Conservation (phyloP, 37 sponge, comb jelly and placozoan genomes). For the Beroe forskalii region DNA sequence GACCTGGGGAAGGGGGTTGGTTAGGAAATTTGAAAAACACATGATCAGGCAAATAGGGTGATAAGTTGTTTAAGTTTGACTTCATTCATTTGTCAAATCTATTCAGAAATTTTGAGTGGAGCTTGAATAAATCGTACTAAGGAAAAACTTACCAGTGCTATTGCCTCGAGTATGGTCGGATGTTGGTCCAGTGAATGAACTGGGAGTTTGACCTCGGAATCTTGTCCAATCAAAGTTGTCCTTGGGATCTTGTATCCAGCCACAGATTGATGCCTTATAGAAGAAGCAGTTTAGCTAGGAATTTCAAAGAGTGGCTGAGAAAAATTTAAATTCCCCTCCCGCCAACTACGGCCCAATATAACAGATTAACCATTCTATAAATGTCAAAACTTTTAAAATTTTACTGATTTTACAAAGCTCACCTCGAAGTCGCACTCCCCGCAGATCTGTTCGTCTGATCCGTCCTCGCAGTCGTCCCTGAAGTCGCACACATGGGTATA, state of each 20-base stretch:
- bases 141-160: slow-evolving; percentile 37
- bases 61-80: neutral
- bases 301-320: too few species aligned
- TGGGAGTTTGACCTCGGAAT: slow-evolving; percentile 44
- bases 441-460: slow-evolving; percentile 48
- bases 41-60: too few species aligned
- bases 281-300: too few species aligned
- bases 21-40: neutral
- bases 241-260: slow-evolving; percentile 27
- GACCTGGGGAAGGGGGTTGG: neutral
- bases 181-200: slow-evolving; percentile 63
- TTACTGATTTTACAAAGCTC: too few species aligned
- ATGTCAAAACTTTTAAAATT: too few species aligned
- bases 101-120: too few species aligned
- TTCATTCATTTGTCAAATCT: neutral
- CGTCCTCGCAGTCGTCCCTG: slow-evolving; percentile 63
- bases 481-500: slow-evolving; percentile 66
- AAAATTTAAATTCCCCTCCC: too few species aligned
- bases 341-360: too few species aligned
- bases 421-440: slow-evolving; percentile 62
- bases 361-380: too few species aligned
- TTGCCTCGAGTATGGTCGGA: slow-evolving; percentile 56
- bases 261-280: slow-evolving; percentile 56
- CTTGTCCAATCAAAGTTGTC: slow-evolving; percentile 67
- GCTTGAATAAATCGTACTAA: too few species aligned